A percentile compares a stretch with the other conserved stretches of the same genome.
Conservation (phyloP, 2,113 vertebrate genomes). For the Cyprinodon variegatus region DNA sequence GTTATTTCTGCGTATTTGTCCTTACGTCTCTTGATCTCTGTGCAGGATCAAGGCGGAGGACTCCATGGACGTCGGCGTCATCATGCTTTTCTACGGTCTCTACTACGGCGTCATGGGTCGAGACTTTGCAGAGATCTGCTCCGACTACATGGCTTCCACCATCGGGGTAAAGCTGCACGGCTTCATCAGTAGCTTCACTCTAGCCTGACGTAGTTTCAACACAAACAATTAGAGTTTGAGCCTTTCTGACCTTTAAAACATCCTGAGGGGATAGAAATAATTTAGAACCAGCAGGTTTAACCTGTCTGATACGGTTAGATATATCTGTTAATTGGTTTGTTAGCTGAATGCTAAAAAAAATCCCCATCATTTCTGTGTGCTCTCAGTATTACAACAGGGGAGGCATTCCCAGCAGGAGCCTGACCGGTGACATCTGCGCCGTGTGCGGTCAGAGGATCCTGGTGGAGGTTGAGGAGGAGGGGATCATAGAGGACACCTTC, state of each 20-base stretch:
- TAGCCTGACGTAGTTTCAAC: background rate
- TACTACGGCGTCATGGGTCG: slow-evolving; percentile 77
- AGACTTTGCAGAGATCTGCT: slow-evolving; percentile 82
- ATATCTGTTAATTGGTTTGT: background rate
- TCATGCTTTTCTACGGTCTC: slow-evolving; percentile 79
- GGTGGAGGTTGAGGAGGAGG: slow-evolving; percentile 81
- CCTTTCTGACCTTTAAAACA: background rate
- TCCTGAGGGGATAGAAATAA: background rate
- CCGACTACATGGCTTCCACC: slow-evolving; percentile 79
- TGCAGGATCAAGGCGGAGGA: slow-evolving; percentile 77
- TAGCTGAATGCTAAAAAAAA: background rate
- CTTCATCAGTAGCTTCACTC: background rate
- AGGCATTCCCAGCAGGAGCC: slow-evolving; percentile 76
- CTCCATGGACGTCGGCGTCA: slow-evolving; percentile 76
- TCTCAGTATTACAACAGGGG: slow-evolving; percentile 79
- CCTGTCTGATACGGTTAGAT: background rate
- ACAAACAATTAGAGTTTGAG: background rate
- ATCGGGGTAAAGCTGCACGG: slow-evolving; percentile 55
- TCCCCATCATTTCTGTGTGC: background rate
- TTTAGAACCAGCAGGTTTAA: background rate
- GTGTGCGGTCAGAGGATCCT: slow-evolving; percentile 81
- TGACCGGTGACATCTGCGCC: slow-evolving; percentile 69
- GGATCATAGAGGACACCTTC: slow-evolving; percentile 82
- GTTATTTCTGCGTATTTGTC: background rate
- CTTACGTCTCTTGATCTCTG: background rate